Evolutionary conservation across 2,888 invertebrate genomes (phyloP), one percentile per base, ranked within the genome.

Genomic region (Lasius fuliginosus): DNA sequence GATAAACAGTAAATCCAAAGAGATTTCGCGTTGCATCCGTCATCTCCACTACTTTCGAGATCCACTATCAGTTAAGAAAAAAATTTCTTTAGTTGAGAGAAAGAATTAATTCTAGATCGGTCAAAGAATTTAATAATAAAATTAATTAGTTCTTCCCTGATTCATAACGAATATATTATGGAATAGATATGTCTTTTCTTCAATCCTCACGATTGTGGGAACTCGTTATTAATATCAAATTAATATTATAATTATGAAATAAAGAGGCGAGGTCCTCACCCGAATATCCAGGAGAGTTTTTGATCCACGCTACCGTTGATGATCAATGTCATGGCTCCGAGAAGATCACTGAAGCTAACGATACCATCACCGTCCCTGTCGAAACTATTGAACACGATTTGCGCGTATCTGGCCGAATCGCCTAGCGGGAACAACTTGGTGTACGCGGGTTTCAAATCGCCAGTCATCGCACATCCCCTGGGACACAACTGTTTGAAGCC

Each of bases 401-500:
- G 92, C 0, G 93, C 91, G 75, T 94, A 94, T 82, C 90, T 94
- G 1, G 92, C 85, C 1, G 94, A 90, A 58, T 94, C 93, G 0
- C 94, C 94, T 30, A 94, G 83, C 0, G 94, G 94, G 84, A 94
- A 94, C 11, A 94, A 83, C 85, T 94, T 94, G 3, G 94, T 92
- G 58, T 94, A 94, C 6, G 92, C 92, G 3, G 92, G 92, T n/a
- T 89, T 92, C 4, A 94, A 79, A 74, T 94, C 92, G 40, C 90
- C 90, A 8, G 90, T 90, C 4, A 92, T 93, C 12, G 91, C 91
- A 0, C 90, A 90, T 64, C 94, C 94, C 27, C 88, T 87, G 0
- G 94, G 94, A 83, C 94, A 94, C 73, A 92, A 86, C 62, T 94
- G 93, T 84, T 94, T 94, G 79, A 94, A 94, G 12, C 89, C 91